Evolutionary conservation across 2,888 invertebrate species (phyloP), one percentile per base, ranked within the genome.

Genomic region (Aradus depressus): DNA sequence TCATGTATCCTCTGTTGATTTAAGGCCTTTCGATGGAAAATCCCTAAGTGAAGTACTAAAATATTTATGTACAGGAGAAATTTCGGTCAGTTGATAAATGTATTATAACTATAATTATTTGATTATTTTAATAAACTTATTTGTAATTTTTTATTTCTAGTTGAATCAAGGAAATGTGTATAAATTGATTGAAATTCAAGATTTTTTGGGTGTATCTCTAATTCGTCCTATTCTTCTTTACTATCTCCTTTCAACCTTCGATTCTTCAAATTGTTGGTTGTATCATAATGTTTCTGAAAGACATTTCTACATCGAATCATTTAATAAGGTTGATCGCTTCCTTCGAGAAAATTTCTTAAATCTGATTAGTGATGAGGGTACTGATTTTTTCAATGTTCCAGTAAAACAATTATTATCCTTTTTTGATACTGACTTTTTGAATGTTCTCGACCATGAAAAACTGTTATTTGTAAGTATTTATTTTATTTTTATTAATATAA

Each of bases 1-100:
- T n/a, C 37, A 25, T 47, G 47, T 47, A 28, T 47, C 25, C n/a
- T 34, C 47, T 16, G 47, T 47, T 35, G 47, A 47, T 16, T 18
- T 47, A 16, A 25, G 37, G 3, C 26, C 38, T 19, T 47, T 35
- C 14, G 37, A 47, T 18, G 12, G 23, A 18, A 38, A 47, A 35
- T 38, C 28, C 4, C 37, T 47, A n/a, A 47, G 38, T 19, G 25
- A 23, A 8, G 10, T 47, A 2, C 22, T 47, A n/a, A 21, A 47
- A 23, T 47, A 26, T 14, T 26, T 47, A 8, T 47, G 38, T 12
- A 37, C 47, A 28, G 47, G 47, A 23, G 37, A 47, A 26, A 47
- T 47, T 1, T 25, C 3, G 16, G 47, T 47, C 37, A 47, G 38
- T 35, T 42, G 5, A 39, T 4, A 28, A 10, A 10, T 10, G 8